Conservation (phyloP, 2,888 invertebrate species). For the Erannis defoliaria region DNA sequence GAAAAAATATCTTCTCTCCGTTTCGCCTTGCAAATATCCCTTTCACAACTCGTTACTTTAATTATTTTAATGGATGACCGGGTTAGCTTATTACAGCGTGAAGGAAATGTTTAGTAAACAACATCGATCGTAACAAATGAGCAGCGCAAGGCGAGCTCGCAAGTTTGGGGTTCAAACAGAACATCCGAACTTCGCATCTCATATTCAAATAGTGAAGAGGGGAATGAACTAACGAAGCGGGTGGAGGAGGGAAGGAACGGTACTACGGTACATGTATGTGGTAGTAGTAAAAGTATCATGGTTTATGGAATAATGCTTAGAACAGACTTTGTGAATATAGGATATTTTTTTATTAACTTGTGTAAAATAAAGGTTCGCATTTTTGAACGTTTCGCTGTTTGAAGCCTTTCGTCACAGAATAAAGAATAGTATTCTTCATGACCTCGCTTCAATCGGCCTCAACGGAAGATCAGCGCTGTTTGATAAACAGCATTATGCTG, state of each 20-base stretch:
- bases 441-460: too few species aligned
- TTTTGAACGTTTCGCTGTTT: too few species aligned
- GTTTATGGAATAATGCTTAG: neutral
- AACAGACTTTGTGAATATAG: neutral
- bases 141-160: constrained; percentile 65
- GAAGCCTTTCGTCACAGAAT: too few species aligned
- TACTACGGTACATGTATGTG: neutral
- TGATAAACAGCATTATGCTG: too few species aligned
- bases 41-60: constrained; percentile 26
- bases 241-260: constrained; percentile 48
- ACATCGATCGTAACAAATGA: constrained; percentile 67
- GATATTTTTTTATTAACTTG: too few species aligned
- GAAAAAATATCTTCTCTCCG: neutral
- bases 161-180: constrained; percentile 78
- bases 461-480: too few species aligned
- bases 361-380: too few species aligned
- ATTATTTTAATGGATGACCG: constrained; percentile 41
- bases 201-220: constrained; percentile 85
- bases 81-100: constrained; percentile 23
- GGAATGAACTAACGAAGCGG: constrained; percentile 74
- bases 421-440: too few species aligned
- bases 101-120: constrained; percentile 58
- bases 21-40: neutral
- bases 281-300: constrained; percentile 15
- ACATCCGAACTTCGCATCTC: constrained; percentile 72